Base-by-base conservation (phyloP, 2,888 invertebrate genomes). In the Ecdyonurus torrentis region DNA sequence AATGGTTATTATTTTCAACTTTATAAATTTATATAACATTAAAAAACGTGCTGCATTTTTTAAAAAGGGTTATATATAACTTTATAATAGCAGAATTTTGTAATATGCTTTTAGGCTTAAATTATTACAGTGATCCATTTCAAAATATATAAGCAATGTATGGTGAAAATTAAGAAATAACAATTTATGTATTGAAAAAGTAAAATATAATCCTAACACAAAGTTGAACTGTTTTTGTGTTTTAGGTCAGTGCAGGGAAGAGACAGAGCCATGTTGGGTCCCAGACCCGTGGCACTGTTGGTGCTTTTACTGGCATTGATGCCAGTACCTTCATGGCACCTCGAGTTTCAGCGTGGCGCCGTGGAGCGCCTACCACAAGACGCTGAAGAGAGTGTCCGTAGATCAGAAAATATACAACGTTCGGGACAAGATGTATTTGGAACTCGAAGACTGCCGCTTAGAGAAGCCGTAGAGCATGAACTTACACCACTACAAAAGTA, bases 401-500 rank as follows among this genome's bases (percentile, higher is more conserved):
- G 23, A 25, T 59, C 63, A 2, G 23, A 37, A 3, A 52, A 37
- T 2, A 2, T 62, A 15, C 52, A 25, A 19, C 52, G 61, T 19
- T 23, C 61, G 25, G 50, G 58, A 55, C 55, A 65, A 15, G 59
- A 66, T 59, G 63, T 64, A 20, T 77, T 72, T 66, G 78, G 78
- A 24, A 74, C 75, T 19, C 73, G 70, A 63, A 74, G 74, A 64
- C 71, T 84, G 61, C 90, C 90, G 0, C 76, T 90, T 64, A 79
- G 91, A 64, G 80, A 83, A 60, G 89, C 91, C 1, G 88, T 91
- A 1, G 90, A 91, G 72, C 74, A 59, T 70, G 23, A 61, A 1
- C 62, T 61, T 3, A 68, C 67, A 15, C 61, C 61, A 3, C 63
- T 67, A 7, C 72, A 76, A 67, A 68, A 73, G 77, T 77, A 70